Evolutionary conservation across 2,113 vertebrate species (phyloP), one percentile per base, ranked within the genome.

Genomic region (Ammodytes marinus): DNA sequence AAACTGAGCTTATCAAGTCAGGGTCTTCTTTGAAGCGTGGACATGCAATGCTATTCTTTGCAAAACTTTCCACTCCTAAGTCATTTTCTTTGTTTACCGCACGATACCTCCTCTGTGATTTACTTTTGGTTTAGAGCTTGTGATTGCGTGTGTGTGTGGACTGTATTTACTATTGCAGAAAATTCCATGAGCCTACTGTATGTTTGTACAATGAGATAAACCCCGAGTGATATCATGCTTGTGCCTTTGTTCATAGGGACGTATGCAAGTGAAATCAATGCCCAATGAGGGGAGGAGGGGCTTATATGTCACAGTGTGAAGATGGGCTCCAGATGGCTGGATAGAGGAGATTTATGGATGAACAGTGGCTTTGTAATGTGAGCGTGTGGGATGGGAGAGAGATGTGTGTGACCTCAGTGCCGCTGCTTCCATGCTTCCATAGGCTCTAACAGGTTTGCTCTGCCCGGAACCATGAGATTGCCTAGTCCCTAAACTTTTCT

Each of bases 291-390:
- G 27, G 27, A 2, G 85, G 79, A 87, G 65, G 45, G 54, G 84
- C 46, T 77, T 63, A 57, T 74, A 85, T 91, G 87, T 91, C 73
- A 49, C 79, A 50, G 80, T 82, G 86, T 73, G 74, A 74, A 88
- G 92, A 95, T 93, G 86, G 83, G 82, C 86, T 93, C 92, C 93
- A 95, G 93, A 93, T 94, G 93, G 86, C 50, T 64, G 77, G 58
- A 88, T 64, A 61, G 27, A 53, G 74, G 67, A 90, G 88, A 91
- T 91, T 89, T 91, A 90, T 91, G 65, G 86, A 86, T 37, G 79
- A 92, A 89, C 89, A 76, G 90, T 89, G 88, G 89, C 83, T 93
- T 90, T 90, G 88, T 92, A 87, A 87, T 71, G 82, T 72, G 80
- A 92, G 81, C 2, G 45, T 72, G 83, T 83, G 86, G 87, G 88